Evolutionary conservation across 2,888 invertebrate species (phyloP).

Genomic region (Cephus rjabovi): DNA sequence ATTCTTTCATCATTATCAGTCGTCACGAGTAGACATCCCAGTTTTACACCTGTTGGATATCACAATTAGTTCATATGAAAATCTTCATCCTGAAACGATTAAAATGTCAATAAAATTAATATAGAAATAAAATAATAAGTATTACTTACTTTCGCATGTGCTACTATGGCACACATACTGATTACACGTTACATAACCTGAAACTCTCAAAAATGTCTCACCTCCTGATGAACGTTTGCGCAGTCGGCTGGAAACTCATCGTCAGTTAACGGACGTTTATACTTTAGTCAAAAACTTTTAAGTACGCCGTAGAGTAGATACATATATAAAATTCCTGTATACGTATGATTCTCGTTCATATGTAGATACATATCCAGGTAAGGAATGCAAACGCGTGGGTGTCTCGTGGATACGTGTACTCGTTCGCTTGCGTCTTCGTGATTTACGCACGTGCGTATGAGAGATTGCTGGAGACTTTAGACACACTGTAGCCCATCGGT

Average conservation of each 20-base stretch:
- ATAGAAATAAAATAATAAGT: neutral
- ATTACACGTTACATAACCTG: neutral
- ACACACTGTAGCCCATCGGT: neutral
- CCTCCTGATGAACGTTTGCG: no score
- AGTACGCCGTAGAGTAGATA: neutral
- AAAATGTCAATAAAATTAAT: no score
- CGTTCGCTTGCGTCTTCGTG: neutral
- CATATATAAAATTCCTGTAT: neutral
- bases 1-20: neutral
- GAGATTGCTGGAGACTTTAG: neutral
- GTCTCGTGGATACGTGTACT: neutral
- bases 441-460: neutral
- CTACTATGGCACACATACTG: neutral
- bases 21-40: neutral
- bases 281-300: neutral
- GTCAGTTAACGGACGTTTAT: neutral
- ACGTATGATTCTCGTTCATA: neutral
- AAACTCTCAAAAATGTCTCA: neutral
- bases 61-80: neutral
- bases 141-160: neutral
- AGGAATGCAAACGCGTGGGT: neutral
- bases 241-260: neutral
- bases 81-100: neutral
- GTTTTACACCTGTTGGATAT: neutral
- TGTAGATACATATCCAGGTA: neutral